Evolutionary conservation across 1,140 invertebrate genomes (phyloP), one percentile per base, ranked within the genome.

Genomic region (Leptinotarsa lineolata): DNA sequence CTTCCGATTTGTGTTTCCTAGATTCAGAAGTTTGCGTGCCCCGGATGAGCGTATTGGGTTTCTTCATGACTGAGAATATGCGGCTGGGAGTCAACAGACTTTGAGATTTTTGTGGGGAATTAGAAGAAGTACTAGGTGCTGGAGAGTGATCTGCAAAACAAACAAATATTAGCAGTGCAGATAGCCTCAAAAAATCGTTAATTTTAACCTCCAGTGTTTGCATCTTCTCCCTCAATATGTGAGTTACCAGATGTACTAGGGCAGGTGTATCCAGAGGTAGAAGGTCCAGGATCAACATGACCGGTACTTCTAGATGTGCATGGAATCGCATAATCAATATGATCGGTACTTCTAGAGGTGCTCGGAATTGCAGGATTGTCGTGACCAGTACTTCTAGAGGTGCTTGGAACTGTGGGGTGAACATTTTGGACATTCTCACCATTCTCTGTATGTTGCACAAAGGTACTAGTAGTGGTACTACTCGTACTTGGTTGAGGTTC

Each of bases 81-180:
- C 78, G 71, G 68, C 79, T 80, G 15, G 79, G 79, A 39, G 77
- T 78, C 8, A 80, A 72, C 11, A 80, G 65, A 58, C 66, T 70
- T 61, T 78, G 77, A 15, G 67, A 68, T 68, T 68, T 68, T 24
- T 48, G 48, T 16, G 65, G 65, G 13, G 76, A 75, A 24, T 71
- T 68, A 5, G 72, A 73, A 3, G 48, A 54, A 54, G 48, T 54
- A 18, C 48, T 54, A 18, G 48, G 48, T 16, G 3, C 6, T 5
- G 48, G n/a, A 54, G 3, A 16, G 15, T 15, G 6, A 5, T 54
- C 48, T 54, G n/a, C 1, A 54, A 54, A 54, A 16, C n/a, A 54
- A 54, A 54, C 48, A 39, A 11, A 39, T 39, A 39, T 39, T 11
- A 39, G 30, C 8, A 39, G 30, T 39, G 30, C 30, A 39, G 30